phyloP scores from a whole-genome alignment of 2,888 invertebrate species.

The Drosophila pseudotalamancana region DNA sequence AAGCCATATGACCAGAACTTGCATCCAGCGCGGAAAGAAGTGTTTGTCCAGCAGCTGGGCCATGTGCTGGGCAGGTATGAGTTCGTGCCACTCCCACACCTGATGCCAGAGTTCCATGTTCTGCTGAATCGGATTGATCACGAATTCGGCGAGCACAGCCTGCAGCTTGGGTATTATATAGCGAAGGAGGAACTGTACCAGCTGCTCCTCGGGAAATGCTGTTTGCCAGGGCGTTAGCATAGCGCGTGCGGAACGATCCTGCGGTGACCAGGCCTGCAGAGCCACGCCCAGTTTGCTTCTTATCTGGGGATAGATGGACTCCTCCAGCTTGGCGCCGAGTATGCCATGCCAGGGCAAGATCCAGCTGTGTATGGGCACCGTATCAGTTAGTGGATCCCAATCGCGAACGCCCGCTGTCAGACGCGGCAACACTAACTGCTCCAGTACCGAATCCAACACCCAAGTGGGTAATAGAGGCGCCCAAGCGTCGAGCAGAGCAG shows the following conservation, averaged over 20 bases:
- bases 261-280: conserved; percentile 97
- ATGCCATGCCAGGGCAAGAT: conserved; percentile 97
- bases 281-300: conserved; percentile 95
- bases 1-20: conserved; percentile 94
- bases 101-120: conserved; percentile 95
- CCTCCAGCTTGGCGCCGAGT: conserved; percentile 87
- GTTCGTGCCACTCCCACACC: conserved; percentile 96
- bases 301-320: conserved; percentile 93
- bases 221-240: conserved; percentile 95
- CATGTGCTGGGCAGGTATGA: conserved; percentile 91
- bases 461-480: conserved; percentile 91
- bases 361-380: conserved; percentile 98
- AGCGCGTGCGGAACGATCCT: conserved; percentile 95
- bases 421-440: conserved; percentile 92
- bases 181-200: conserved; percentile 92
- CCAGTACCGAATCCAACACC: conserved; percentile 92
- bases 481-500: conserved; percentile 93
- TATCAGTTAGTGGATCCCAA: conserved; percentile 98
- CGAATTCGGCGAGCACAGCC: conserved; percentile 87
- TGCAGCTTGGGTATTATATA: conserved; percentile 96
- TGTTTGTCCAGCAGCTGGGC: conserved; percentile 92
- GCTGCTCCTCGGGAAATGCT: conserved; percentile 90
- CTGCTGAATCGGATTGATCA: conserved; percentile 90
- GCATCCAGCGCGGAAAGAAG: conserved; percentile 97
- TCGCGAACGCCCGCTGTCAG: conserved; percentile 90